Base-by-base conservation (phyloP, 2,113 vertebrate species). In the Anthoscopus minutus region DNA sequence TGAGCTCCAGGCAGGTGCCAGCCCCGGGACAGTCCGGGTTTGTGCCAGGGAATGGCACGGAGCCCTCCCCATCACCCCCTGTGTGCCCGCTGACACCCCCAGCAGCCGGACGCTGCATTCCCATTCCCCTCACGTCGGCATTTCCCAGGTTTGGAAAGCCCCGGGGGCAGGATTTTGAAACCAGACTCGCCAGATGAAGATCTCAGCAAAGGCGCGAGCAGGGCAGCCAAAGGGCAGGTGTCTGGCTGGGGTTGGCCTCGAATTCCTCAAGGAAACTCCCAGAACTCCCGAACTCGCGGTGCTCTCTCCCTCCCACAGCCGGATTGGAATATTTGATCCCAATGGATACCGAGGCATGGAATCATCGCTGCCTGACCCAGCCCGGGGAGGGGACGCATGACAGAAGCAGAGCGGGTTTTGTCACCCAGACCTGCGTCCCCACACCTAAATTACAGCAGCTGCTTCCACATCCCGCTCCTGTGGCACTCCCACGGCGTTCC, bases 131-230 rank as follows among this genome's bases (percentile, higher is more conserved):
- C 92, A 35, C 4, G 0, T 2, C 72, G 1, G 0, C 47, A 10
- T 83, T 65, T 23, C 67, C 81, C 67, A 73, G n/a, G 1, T 44
- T 31, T 10, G 58, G 54, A 53, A 89, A 91, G 42, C 35, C 61
- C 25, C 62, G 4, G 31, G 1, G 2, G 4, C 23, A 33, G 24
- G 35, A 42, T 6, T 47, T 14, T 4, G 58, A 44, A 73, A 71
- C 25, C 83, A 69, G 64, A 37, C 31, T 53, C 70, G 35, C 50
- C 64, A 23, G 71, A 84, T 45, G 42, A 8, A 58, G 51, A 62
- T 2, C 27, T 0, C 2, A 67, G 58, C 54, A 22, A 42, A 53
- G 13, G 15, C 22, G 2, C 0, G 5, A 54, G 13, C 27, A 61
- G 42, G 14, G 23, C 44, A 18, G 66, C n/a, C 19, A 20, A 1